Evolutionary conservation across 35 echinoderm and acorn worm genomes (phyloP), one percentile per base, ranked within the genome.

Genomic region (Ptychodera flava): DNA sequence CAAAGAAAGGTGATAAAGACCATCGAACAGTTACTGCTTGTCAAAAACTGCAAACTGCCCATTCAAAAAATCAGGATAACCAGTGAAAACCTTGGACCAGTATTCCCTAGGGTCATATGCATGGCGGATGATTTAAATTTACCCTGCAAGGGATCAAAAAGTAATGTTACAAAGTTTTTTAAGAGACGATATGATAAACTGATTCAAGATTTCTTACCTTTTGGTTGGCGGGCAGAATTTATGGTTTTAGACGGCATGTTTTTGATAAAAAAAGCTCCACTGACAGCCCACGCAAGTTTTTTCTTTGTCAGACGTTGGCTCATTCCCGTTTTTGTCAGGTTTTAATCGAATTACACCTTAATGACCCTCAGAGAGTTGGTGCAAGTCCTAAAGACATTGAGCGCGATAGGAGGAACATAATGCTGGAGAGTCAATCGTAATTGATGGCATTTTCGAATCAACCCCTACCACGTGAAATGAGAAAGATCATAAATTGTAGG

Each of bases 1-100:
- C 86, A 37, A 85, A 89, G 27, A 86, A 85, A n/a, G 36, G 82
- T 16, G 86, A 94, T 75, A 86, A 94, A 77, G 93, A 94, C 36
- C 90, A 94, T 64, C 36, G 77, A 36, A 28, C 90, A 28, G 90
- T 94, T 10, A 94, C 92, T 16, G 31, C 77, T 16, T 91, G 92
- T 91, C 90, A 86, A 30, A 94, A 94, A 75, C 79, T 85, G 31
- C 83, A 84, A 81, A 88, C 88, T 30, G 85, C 85, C 36, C 82
- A 75, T 82, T 90, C 89, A 85, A 90, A 79, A 89, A 88, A 81
- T 15, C 6, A 12, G 45, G 45, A 6, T 22, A 37, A 45, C 81
- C 86, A 1, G 35, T 88, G 0, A 10, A 52, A n/a, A 76, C 30
- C 36, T 35, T 88, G 16, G 32, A 80, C 0, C 91, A 92, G 32